These are phyloP conservation scores for Thysanoteuthis rhombus DNA, from an alignment of 2,888 invertebrate genomes.

Conservation along the genomic window DNA sequence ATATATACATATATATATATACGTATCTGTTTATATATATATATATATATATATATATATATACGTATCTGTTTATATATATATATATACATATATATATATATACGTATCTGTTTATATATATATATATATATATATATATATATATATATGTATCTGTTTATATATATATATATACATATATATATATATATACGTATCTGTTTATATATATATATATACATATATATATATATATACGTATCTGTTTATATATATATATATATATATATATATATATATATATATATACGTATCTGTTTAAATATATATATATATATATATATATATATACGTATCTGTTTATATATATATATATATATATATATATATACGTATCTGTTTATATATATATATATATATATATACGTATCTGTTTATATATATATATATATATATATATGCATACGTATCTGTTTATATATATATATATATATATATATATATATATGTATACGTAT, in stretches of 20 bases:
- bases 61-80: background rate
- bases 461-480: conserved; percentile 17
- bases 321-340: background rate
- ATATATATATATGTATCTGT: too few relatives aligned
- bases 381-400: background rate
- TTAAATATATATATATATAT: conserved; percentile 18
- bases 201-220: background rate
- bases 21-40: too few relatives aligned
- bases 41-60: background rate
- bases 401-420: background rate
- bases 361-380: background rate
- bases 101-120: background rate
- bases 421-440: conserved; percentile 17
- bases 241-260: background rate
- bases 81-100: background rate
- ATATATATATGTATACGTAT: background rate
- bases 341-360: background rate
- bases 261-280: background rate
- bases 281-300: conserved; percentile 12
- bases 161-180: background rate
- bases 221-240: background rate
- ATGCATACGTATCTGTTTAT: background rate
- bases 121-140: background rate
- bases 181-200: background rate
- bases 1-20: too few relatives aligned